These are phyloP conservation scores for Lonchura striata DNA, from an alignment of 2,113 vertebrate species.

Conservation along the genomic window DNA sequence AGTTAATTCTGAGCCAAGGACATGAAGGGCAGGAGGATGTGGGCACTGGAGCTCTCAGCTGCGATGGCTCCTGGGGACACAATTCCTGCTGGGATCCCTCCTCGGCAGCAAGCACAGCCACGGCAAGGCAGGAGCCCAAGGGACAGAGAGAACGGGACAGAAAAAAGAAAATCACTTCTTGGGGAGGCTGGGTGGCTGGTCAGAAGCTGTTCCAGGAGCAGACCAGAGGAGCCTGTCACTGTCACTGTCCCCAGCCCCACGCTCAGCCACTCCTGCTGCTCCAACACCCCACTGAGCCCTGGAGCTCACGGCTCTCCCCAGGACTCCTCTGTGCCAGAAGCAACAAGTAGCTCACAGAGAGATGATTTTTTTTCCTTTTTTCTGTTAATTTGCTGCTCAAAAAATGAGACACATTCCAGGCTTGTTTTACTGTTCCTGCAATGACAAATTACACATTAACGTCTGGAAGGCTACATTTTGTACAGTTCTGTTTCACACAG, in stretches of 20 bases:
- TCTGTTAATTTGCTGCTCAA: neutral
- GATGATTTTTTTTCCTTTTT: neutral
- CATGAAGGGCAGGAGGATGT: neutral
- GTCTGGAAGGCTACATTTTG: constrained; percentile 22
- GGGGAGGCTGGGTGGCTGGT: neutral
- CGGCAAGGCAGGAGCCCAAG: neutral
- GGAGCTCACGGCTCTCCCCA: neutral
- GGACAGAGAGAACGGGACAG: neutral
- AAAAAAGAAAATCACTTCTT: neutral
- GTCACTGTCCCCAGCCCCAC: neutral
- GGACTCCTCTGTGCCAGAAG: neutral
- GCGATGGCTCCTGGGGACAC: neutral
- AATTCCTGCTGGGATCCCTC: neutral
- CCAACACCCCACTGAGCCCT: neutral
- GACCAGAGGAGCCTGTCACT: neutral
- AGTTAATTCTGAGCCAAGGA: neutral
- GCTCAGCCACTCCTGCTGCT: accelerated
- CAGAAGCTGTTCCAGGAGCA: neutral
- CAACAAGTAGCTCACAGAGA: neutral
- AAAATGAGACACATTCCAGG: neutral
- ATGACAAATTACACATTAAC: constrained; percentile 30
- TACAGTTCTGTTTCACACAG: constrained; percentile 7
- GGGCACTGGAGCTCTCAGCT: neutral
- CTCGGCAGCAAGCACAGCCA: neutral
- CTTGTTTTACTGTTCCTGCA: neutral